Base-by-base conservation (phyloP, 2,113 vertebrate genomes). In the Cheirogaleus medius region DNA sequence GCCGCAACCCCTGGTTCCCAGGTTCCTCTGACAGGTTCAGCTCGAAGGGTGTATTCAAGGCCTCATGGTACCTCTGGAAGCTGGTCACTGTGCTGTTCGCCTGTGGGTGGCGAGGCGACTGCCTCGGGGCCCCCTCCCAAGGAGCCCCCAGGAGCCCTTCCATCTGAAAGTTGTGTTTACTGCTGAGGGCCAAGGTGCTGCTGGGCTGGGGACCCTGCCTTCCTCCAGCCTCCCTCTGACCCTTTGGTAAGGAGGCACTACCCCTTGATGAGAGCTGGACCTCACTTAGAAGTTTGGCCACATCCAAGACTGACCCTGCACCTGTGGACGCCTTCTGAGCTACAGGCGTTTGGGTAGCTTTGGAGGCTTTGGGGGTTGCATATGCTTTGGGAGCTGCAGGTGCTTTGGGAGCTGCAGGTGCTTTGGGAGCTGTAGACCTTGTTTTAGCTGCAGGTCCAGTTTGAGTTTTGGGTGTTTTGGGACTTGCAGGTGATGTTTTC, bases 31-130 rank as follows among this genome's bases (percentile, higher is more conserved):
- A 98, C 56, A 99, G 98, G 90, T 98, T 97, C 87, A 99, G 98
- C 49, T 98, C 93, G 12, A 99, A 99, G 20, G 98, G 98, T 11
- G 81, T 99, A 84, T 98, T 98, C 88, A 99, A 98, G 11, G 99
- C 98, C 93, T 99, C 99, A 0, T 99, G 98, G 95, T 99, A 99
- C 49, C 99, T 99, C 98, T 99, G 99, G 90, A 99, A 98, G 56
- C 99, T 99, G 0, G 99, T 99, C 94, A 99, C 99, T 9, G 97
- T 97, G 83, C 39, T 95, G 54, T 84, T 98, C 1, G 34, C 64
- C 85, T 94, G 97, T 5, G 58, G 91, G 27, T 96, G 94, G 49
- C 39, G 74, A 95, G 87, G 71, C 0, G 42, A 68, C 80, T 96
- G 97, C 95, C 87, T 97, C 3, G 58, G 90, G 69, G 83, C 0